A percentile compares a stretch with the other conserved stretches of the same genome.
phyloP scores from a whole-genome alignment of 2,113 vertebrate genomes.

The Elephantulus edwardii region DNA sequence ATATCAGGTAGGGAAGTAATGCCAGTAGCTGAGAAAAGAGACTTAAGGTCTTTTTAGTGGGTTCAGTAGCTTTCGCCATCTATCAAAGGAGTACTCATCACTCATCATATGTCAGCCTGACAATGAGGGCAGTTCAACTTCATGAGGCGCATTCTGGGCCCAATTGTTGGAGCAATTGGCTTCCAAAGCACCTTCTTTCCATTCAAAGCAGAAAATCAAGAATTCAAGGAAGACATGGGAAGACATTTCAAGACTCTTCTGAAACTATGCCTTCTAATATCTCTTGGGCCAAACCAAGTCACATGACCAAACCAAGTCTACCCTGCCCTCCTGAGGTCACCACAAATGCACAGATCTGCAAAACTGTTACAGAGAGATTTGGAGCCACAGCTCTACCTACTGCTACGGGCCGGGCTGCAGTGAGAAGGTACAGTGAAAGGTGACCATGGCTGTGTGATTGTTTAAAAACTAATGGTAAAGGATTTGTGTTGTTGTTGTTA shows the following conservation, averaged over 20 bases:
- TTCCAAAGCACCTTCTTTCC: background rate
- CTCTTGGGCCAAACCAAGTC: background rate
- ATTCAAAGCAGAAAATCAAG: background rate
- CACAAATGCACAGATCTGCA: fast-evolving
- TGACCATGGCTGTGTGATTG: too few relatives aligned
- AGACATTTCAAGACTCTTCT: background rate
- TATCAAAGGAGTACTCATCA: too few relatives aligned
- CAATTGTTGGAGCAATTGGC: fast-evolving
- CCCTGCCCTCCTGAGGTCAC: background rate
- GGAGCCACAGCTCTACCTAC: fast-evolving
- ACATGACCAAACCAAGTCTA: background rate
- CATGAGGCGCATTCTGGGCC: too few relatives aligned
- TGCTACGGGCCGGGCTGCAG: fast-evolving
- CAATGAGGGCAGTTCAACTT: too few relatives aligned
- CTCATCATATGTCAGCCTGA: fast-evolving
- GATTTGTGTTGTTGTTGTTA: too few relatives aligned
- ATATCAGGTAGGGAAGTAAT: fast-evolving
- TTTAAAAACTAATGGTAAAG: too few relatives aligned
- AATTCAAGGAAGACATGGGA: background rate
- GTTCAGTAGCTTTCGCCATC: background rate
- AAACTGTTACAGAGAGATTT: fast-evolving
- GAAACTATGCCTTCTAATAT: background rate
- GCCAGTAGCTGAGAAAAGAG: background rate
- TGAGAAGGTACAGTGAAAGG: background rate
- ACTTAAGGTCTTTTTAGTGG: fast-evolving